Evolutionary conservation across 92 coral and sea anemone genomes (phyloP), one percentile per base, ranked within the genome.

Genomic region (Isaurus tuberculatus): DNA sequence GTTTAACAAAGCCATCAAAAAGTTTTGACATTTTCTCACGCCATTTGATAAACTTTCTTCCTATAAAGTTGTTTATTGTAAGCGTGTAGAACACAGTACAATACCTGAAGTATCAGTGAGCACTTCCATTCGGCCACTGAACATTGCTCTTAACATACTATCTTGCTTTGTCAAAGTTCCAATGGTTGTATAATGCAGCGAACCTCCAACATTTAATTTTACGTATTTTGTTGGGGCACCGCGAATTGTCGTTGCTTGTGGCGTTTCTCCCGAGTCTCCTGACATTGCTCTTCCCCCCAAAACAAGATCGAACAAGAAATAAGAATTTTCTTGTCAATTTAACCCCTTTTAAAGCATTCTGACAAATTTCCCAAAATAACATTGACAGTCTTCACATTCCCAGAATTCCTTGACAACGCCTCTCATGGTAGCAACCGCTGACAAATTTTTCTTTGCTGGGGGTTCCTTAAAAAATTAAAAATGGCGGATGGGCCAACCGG

Each of bases 401-500:
- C 82, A 77, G 82, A 77, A 34, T 77, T 57, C 82, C 82, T 77
- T 57, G 69, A 68, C 53, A 32, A 75, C 81, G 82, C 82, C 82
- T 77, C 33, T 77, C 68, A 77, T 77, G 82, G 70, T 10, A 57
- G 20, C 27, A 19, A 77, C 82, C 82, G 82, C 82, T 77, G 82
- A 77, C 70, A 55, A 9, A 5, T 73, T 17, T 0, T 16, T 19
- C 69, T 49, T 75, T 49, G 67, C 30, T 31, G 46, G 81, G 81
- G 48, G 19, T 30, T 10, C 42, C 26, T 7, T 44, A n/a, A 33
- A 5, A 22, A 77, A 36, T 42, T 85, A 74, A 95, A 94, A 64
- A 96, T 96, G 99, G 99, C 99, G 98, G 99, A 96, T 88, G 93
- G 94, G 44, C 84, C 98, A 28, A 94, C 88, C 32, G 98, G 99